phyloP scores from a whole-genome alignment of 2,888 invertebrate species.

The Harmothoe impar region DNA sequence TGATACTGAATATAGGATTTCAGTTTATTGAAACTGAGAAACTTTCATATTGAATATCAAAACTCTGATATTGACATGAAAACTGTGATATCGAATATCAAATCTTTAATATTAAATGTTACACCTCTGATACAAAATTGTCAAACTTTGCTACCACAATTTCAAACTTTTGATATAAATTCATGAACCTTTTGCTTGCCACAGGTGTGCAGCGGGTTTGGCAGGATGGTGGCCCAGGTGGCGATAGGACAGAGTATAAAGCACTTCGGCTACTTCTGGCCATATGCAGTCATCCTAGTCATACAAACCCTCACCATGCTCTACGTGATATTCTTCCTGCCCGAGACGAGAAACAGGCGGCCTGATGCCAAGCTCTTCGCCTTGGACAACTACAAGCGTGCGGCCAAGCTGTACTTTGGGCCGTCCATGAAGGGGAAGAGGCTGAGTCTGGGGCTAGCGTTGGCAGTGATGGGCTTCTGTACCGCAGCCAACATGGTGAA shows the following conservation, averaged over 20 bases:
- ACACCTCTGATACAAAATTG: no score
- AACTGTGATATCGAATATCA: no score
- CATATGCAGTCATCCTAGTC: neutral
- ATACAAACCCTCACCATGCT: neutral
- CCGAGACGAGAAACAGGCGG: neutral
- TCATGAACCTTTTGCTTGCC: no score
- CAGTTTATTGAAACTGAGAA: no score
- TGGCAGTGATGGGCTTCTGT: neutral
- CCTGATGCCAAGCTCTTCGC: neutral
- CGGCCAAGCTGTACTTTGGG: neutral
- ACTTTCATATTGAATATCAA: no score
- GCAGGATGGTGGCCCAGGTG: neutral
- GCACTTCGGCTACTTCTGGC: neutral
- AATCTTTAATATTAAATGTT: no score
- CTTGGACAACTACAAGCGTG: neutral
- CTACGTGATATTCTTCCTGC: constrained; percentile 42
- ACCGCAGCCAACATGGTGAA: neutral
- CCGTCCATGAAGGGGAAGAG: neutral
- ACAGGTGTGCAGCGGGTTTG: neutral
- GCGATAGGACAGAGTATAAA: constrained; percentile 8
- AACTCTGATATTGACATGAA: no score
- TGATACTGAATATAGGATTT: no score
- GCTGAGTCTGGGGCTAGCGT: neutral
- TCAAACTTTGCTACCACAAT: no score
- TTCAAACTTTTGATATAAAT: no score